A percentile compares a stretch with the other conserved stretches of the same genome.
Conservation (phyloP, 2,113 vertebrate species). For the Cyrtonyx montezumae region DNA sequence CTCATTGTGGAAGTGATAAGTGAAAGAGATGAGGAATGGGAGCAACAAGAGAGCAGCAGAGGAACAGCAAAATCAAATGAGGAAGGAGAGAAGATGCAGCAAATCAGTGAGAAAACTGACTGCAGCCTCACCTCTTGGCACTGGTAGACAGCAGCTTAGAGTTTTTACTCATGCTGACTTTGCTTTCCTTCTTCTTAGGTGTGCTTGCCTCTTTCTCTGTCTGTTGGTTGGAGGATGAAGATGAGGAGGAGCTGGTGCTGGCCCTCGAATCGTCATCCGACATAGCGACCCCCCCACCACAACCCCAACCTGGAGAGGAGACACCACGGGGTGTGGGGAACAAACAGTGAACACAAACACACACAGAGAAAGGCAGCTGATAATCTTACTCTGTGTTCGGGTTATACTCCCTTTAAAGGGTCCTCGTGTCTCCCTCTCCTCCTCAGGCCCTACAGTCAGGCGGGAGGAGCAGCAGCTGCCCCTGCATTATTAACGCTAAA, state of each 20-base stretch:
- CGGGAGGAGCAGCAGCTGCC: not conserved
- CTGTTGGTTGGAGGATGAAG: slow-evolving; percentile 88
- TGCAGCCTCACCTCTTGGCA: slow-evolving; percentile 89
- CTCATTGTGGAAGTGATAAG: not conserved
- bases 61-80: not conserved
- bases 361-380: slow-evolving; percentile 56
- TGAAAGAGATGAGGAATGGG: not conserved
- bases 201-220: slow-evolving; percentile 84
- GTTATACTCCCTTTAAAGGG: slow-evolving; percentile 16
- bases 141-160: slow-evolving; percentile 97
- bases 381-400: slow-evolving; percentile 46
- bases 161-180: slow-evolving; percentile 98
- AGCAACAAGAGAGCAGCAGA: not conserved
- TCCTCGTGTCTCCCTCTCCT: slow-evolving; percentile 8
- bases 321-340: slow-evolving; percentile 72
- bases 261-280: slow-evolving; percentile 99
- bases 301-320: slow-evolving; percentile 80
- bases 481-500: not conserved
- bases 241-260: slow-evolving; percentile 95
- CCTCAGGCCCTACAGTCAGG: not conserved
- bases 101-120: slow-evolving; percentile 1
- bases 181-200: slow-evolving; percentile 93
- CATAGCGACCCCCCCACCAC: slow-evolving; percentile 90
- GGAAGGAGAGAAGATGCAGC: not conserved
- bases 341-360: slow-evolving; percentile 69